Evolutionary conservation across 2,888 invertebrate genomes (phyloP).

Genomic region (Uropetala carovei): DNA sequence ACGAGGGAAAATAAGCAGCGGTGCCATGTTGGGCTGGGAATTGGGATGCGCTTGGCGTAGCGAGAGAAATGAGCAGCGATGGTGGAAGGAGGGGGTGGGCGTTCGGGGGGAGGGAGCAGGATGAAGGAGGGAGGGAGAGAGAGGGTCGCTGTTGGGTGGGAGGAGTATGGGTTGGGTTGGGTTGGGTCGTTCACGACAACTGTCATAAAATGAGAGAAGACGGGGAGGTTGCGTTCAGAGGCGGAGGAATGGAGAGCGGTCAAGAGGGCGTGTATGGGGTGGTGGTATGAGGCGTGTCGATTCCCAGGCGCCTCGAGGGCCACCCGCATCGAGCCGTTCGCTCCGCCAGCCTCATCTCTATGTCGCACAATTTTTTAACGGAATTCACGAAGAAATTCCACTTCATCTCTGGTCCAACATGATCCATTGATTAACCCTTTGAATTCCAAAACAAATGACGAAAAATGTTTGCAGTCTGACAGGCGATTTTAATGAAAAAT

Average conservation of each 20-base stretch:
- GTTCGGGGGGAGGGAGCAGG: background rate
- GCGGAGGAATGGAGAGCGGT: background rate
- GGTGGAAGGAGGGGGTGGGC: background rate
- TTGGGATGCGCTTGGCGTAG: background rate
- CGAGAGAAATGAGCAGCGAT: background rate
- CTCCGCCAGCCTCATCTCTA: background rate
- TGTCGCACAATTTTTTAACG: too few relatives aligned
- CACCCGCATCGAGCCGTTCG: background rate
- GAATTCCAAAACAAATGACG: too few relatives aligned
- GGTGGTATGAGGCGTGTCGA: background rate
- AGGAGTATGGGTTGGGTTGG: background rate
- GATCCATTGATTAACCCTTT: too few relatives aligned
- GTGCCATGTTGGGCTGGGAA: background rate
- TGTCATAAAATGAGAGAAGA: conserved; percentile 37
- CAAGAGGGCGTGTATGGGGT: background rate
- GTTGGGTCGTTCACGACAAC: conserved; percentile 44
- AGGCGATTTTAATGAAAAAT: too few relatives aligned
- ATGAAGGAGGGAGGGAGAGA: background rate
- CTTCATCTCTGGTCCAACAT: too few relatives aligned
- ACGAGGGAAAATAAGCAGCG: background rate
- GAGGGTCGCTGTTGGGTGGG: too few relatives aligned
- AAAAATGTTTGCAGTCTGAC: too few relatives aligned
- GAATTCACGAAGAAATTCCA: too few relatives aligned
- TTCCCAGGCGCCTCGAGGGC: background rate
- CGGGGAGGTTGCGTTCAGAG: background rate